These are phyloP conservation scores for Haliclystus octoradiatus DNA, from an alignment of 30 jellyfish, hydroid and myxozoan genomes.

Conservation along the genomic window DNA sequence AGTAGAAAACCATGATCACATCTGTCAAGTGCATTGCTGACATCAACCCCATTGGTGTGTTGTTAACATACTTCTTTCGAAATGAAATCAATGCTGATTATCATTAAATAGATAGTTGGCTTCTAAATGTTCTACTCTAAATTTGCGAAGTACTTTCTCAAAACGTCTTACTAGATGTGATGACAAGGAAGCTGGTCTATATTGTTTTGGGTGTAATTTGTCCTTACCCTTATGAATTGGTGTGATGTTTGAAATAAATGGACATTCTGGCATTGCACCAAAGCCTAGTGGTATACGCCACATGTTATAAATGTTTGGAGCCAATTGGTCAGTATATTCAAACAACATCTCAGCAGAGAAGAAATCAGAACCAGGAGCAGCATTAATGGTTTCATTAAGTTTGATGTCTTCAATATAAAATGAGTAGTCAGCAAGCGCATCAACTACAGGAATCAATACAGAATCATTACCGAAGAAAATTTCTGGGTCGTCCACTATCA, in stretches of 20 bases:
- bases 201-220: background rate
- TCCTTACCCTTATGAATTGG: conserved; percentile 10
- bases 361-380: conserved; percentile 1
- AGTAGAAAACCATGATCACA: conserved; percentile 4
- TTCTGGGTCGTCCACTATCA: too few relatives aligned
- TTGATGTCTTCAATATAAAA: too few relatives aligned
- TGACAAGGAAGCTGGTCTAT: conserved; percentile 15
- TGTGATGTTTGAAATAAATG: background rate
- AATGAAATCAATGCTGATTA: conserved; percentile 21
- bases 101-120: conserved; percentile 5
- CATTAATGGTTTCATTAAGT: too few relatives aligned
- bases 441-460: too few relatives aligned
- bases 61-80: conserved; percentile 8
- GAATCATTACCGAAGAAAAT: too few relatives aligned
- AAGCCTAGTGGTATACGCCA: background rate
- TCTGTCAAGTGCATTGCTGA: conserved; percentile 15
- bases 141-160: conserved; percentile 10
- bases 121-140: background rate
- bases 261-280: background rate
- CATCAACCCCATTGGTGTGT: background rate
- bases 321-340: background rate
- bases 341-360: background rate
- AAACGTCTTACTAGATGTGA: conserved; percentile 8
- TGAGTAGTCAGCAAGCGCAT: too few relatives aligned
- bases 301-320: background rate